Evolutionary conservation across 2,113 vertebrate genomes (phyloP).

Genomic region (Neotragus pygmaeus): DNA sequence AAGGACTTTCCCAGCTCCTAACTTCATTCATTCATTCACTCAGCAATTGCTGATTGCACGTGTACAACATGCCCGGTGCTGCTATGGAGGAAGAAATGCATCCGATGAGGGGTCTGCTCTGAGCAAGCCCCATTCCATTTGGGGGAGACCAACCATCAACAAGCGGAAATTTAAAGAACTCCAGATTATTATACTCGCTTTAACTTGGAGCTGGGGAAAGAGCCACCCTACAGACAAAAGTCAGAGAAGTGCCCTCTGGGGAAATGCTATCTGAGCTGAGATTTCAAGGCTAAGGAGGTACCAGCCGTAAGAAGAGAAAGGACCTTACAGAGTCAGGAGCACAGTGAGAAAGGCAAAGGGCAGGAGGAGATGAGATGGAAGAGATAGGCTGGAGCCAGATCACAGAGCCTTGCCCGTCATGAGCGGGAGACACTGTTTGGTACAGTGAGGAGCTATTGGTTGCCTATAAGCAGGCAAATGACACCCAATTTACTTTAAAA

Average conservation of each 20-base stretch:
- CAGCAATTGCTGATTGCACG: not conserved
- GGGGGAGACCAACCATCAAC: not conserved
- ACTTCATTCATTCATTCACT: not conserved
- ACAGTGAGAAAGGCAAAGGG: not conserved
- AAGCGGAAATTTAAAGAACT: not conserved
- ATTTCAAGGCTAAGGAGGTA: not conserved
- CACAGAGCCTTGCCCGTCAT: not conserved
- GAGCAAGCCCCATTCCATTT: not conserved
- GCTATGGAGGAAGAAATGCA: not conserved
- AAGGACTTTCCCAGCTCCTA: not conserved
- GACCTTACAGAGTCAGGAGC: not conserved
- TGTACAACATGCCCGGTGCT: not conserved
- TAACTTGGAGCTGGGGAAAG: not conserved
- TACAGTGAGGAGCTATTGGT: not conserved
- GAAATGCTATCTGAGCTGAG: not conserved
- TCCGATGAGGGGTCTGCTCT: not conserved
- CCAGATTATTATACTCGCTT: not conserved
- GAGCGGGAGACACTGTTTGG: not conserved
- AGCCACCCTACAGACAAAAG: not conserved
- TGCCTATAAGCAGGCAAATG: not conserved
- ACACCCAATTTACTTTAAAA: not conserved
- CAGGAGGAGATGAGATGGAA: not conserved
- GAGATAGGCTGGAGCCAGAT: not conserved
- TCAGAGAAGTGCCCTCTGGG: not conserved
- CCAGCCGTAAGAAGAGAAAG: not conserved